Conservation (phyloP, 2,113 vertebrate genomes). For the Probosciger aterrimus region DNA sequence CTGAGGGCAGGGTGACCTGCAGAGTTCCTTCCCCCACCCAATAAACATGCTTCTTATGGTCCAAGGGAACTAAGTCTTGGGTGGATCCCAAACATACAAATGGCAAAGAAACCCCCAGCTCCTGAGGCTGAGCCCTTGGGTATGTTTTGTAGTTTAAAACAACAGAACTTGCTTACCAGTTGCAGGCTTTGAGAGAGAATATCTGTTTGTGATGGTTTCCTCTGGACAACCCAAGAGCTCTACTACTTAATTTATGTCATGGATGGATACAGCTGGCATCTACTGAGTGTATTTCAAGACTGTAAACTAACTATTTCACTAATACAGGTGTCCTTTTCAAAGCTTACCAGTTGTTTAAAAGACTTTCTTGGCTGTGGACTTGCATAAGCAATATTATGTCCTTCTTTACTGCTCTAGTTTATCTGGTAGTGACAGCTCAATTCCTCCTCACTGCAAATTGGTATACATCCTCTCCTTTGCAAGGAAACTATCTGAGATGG, state of each 20-base stretch:
- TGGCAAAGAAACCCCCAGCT: not conserved
- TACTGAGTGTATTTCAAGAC: not conserved
- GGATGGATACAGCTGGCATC: not conserved
- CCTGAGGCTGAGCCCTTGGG: not conserved
- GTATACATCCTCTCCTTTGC: not conserved
- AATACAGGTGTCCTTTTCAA: not conserved
- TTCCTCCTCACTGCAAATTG: not conserved
- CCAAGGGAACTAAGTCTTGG: not conserved
- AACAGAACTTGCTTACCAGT: not conserved
- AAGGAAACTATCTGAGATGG: not conserved
- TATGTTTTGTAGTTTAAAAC: not conserved
- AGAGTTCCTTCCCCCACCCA: not conserved
- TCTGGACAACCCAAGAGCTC: not conserved
- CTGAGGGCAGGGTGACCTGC: slow-evolving; percentile 2
- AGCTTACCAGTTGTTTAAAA: not conserved
- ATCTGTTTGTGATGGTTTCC: not conserved
- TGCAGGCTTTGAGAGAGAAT: not conserved
- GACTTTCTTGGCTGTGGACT: not conserved
- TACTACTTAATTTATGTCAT: not conserved
- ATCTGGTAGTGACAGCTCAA: not conserved
- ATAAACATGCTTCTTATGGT: not conserved
- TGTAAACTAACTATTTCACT: not conserved
- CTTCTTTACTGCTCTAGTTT: not conserved
- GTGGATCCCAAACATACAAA: not conserved
- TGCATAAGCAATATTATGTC: not conserved